Conservation (phyloP, 2,113 vertebrate genomes). For the Pseudorhombus dupliciocellatus region DNA sequence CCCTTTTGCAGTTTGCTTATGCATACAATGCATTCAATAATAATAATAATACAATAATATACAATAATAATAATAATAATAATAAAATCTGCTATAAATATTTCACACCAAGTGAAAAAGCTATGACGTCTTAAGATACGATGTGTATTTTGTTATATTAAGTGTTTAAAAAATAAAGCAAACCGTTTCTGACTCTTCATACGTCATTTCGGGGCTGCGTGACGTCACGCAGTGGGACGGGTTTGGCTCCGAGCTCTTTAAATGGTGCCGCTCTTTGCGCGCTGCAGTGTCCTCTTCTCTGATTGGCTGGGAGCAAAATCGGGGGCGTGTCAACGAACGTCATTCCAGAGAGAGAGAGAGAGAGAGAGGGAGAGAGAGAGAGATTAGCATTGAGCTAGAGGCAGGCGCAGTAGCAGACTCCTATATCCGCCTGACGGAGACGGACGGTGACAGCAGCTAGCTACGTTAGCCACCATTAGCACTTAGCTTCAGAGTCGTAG, state of each 20-base stretch:
- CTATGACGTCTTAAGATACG: too few species aligned
- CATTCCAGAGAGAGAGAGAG: slow-evolving; percentile 26
- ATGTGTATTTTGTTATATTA: too few species aligned
- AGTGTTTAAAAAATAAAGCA: too few species aligned
- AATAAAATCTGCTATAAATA: too few species aligned
- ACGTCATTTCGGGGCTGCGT: background rate
- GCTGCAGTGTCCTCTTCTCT: slow-evolving; percentile 3
- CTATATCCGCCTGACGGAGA: slow-evolving; percentile 52
- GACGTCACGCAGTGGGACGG: background rate
- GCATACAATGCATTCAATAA: too few species aligned
- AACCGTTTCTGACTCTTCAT: background rate
- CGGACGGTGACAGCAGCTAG: slow-evolving; percentile 67
- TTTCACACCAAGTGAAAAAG: too few species aligned
- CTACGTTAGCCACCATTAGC: slow-evolving; percentile 71
- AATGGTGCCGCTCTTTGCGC: slow-evolving; percentile 49
- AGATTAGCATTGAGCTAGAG: slow-evolving; percentile 49
- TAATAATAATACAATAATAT: too few species aligned
- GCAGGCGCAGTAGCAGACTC: slow-evolving; percentile 65
- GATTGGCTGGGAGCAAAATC: slow-evolving; percentile 58
- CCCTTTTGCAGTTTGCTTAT: too few species aligned
- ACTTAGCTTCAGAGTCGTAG: slow-evolving; percentile 57
- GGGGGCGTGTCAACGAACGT: slow-evolving; percentile 30
- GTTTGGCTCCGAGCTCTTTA: slow-evolving; percentile 43
- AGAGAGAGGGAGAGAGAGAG: slow-evolving; percentile 25
- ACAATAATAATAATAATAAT: too few species aligned